Conservation (phyloP, 2,113 vertebrate genomes). For the Nibea albiflora region DNA sequence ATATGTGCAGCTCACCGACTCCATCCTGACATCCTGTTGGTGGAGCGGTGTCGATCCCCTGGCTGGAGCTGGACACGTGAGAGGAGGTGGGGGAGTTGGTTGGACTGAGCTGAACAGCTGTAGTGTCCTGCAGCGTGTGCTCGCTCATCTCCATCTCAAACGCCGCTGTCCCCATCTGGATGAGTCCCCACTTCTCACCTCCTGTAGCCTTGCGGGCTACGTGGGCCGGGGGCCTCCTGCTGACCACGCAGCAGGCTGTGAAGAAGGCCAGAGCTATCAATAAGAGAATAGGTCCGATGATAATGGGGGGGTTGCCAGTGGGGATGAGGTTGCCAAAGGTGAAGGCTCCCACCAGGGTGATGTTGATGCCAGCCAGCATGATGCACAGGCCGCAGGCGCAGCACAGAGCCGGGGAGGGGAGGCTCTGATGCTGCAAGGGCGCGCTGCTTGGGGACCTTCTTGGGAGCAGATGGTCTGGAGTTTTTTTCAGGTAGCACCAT, state of each 20-base stretch:
- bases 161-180: slow-evolving; percentile 85
- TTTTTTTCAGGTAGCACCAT: slow-evolving; percentile 84
- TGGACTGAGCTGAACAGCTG: slow-evolving; percentile 93
- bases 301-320: slow-evolving; percentile 88
- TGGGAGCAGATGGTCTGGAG: slow-evolving; percentile 75
- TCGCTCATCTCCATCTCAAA: slow-evolving; percentile 97
- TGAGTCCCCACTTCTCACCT: slow-evolving; percentile 83
- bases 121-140: slow-evolving; percentile 95
- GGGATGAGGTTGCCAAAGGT: slow-evolving; percentile 90
- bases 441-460: slow-evolving; percentile 80
- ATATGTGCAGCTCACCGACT: slow-evolving; percentile 31
- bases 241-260: slow-evolving; percentile 90
- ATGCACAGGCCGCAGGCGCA: slow-evolving; percentile 95
- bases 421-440: slow-evolving; percentile 79
- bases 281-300: slow-evolving; percentile 91
- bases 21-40: slow-evolving; percentile 33
- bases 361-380: slow-evolving; percentile 96
- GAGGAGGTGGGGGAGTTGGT: slow-evolving; percentile 90
- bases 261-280: slow-evolving; percentile 91
- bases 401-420: slow-evolving; percentile 93
- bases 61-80: slow-evolving; percentile 65
- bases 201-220: slow-evolving; percentile 72
- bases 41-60: slow-evolving; percentile 60
- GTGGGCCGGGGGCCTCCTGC: slow-evolving; percentile 82
- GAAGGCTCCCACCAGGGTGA: slow-evolving; percentile 95